Evolutionary conservation across 2,113 vertebrate species (phyloP).

Genomic region (Clupea harengus): DNA sequence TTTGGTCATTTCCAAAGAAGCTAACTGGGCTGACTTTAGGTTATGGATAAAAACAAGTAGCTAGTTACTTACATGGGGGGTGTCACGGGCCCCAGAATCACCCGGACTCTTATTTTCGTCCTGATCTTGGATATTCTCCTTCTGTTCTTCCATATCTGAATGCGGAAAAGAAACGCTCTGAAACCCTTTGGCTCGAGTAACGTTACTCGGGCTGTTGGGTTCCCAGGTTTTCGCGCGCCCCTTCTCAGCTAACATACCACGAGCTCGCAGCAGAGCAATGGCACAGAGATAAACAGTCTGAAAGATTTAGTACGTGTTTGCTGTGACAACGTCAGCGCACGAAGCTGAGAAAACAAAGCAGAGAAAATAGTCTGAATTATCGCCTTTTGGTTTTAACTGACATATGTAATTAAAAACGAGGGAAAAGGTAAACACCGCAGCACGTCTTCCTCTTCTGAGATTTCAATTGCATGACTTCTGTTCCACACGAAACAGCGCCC

Average conservation of each 20-base stretch:
- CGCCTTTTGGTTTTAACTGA: neutral
- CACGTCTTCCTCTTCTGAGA: neutral
- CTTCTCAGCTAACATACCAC: neutral
- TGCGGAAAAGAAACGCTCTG: neutral
- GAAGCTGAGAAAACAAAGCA: neutral
- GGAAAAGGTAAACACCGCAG: neutral
- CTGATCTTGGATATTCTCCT: slow-evolving; percentile 61
- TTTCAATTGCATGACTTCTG: neutral
- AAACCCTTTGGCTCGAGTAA: neutral
- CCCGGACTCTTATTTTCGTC: slow-evolving; percentile 57
- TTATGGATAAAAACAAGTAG: neutral
- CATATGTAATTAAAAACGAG: neutral
- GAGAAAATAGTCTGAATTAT: neutral
- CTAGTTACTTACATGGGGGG: slow-evolving; percentile 42
- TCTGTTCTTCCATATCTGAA: slow-evolving; percentile 66
- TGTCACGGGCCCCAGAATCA: slow-evolving; percentile 36
- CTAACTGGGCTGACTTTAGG: no score
- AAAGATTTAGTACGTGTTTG: neutral
- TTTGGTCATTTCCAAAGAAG: neutral
- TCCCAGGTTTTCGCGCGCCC: neutral
- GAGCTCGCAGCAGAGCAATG: neutral
- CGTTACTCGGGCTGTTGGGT: slow-evolving; percentile 1
- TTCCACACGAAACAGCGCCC: neutral
- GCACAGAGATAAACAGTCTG: neutral
- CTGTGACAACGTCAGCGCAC: neutral